Percentiles rank a stretch among this genome's conserved stretches.
Conservation (phyloP, 2,113 vertebrate species). For the Stictonetta naevosa region DNA sequence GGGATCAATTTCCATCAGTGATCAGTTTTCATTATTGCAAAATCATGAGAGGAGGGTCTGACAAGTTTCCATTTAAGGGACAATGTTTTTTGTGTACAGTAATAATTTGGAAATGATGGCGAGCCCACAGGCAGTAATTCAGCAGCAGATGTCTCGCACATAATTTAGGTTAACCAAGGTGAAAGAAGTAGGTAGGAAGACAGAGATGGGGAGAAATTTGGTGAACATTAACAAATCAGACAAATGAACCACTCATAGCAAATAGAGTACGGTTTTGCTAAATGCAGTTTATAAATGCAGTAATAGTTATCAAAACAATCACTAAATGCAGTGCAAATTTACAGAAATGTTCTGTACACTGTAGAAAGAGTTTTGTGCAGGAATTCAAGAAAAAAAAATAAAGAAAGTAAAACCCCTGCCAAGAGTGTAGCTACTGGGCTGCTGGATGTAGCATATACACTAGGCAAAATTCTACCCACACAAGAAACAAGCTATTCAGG, state of each 20-base stretch:
- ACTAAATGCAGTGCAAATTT: neutral
- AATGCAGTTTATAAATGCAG: neutral
- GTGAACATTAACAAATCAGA: neutral
- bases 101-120: neutral
- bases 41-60: neutral
- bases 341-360: neutral
- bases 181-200: neutral
- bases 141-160: conserved; percentile 1
- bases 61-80: neutral
- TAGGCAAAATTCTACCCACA: neutral
- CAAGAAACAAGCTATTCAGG: neutral
- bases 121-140: conserved; percentile 2
- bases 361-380: neutral
- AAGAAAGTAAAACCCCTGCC: neutral
- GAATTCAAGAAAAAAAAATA: neutral
- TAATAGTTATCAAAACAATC: neutral
- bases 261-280: neutral
- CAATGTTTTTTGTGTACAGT: neutral
- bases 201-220: neutral
- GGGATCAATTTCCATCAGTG: neutral
- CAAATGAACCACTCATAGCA: neutral
- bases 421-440: neutral
- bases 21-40: conserved; percentile 29
- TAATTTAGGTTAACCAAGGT: neutral
- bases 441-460: neutral